Conservation (phyloP, 2,888 invertebrate genomes). For the Macaria notata region DNA sequence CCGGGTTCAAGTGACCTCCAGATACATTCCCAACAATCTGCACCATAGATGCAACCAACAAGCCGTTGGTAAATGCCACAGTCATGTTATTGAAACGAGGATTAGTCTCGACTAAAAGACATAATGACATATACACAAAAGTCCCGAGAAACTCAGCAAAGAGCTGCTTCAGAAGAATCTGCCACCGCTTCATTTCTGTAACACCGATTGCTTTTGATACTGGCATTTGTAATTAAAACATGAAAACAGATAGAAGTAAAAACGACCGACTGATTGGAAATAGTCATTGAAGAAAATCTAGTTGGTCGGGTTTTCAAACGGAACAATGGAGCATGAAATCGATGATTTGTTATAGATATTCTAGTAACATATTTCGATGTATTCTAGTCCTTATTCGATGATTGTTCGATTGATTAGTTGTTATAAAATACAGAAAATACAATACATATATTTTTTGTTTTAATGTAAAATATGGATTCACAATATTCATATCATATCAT, state of each 20-base stretch:
- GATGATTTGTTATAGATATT: too few relatives aligned
- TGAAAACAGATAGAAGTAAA: background rate
- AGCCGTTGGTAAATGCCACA: conserved; percentile 36
- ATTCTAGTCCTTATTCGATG: too few relatives aligned
- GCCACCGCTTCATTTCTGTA: conserved; percentile 34
- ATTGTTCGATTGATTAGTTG: too few relatives aligned
- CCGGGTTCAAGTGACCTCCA: conserved; percentile 47
- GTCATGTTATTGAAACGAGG: conserved; percentile 13
- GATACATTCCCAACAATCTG: conserved; percentile 43
- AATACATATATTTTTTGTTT: too few relatives aligned
- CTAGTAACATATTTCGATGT: too few relatives aligned
- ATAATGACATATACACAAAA: conserved; percentile 37
- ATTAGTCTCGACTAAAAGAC: conserved; percentile 29
- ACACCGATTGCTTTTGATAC: conserved; percentile 30
- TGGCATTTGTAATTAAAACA: conserved; percentile 13
- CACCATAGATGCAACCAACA: conserved; percentile 36
- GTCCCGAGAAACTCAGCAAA: conserved; percentile 42
- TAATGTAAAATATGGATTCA: too few relatives aligned
- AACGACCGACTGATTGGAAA: background rate
- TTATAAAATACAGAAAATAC: too few relatives aligned
- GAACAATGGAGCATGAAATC: background rate
- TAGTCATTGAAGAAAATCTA: conserved; percentile 8
- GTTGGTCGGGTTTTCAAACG: conserved; percentile 12
- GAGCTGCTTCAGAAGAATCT: conserved; percentile 34
- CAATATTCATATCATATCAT: too few relatives aligned